phyloP scores from a whole-genome alignment of 2,888 invertebrate species.

The Sesamia inferens region DNA sequence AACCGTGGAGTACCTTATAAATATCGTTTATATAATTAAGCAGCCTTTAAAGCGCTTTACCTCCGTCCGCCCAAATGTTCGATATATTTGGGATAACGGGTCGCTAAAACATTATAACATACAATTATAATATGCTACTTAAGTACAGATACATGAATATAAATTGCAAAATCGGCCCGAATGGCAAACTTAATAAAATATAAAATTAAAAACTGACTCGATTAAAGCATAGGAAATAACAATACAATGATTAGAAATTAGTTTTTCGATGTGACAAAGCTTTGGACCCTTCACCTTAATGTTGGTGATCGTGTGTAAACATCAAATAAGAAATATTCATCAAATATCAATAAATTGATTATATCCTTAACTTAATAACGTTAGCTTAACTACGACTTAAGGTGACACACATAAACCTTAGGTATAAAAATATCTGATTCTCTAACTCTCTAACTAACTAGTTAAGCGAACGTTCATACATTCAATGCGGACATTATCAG shows the following conservation, averaged over 20 bases:
- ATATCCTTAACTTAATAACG: slow-evolving; percentile 38
- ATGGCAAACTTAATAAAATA: slow-evolving; percentile 52
- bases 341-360: slow-evolving; percentile 50
- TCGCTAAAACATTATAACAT: slow-evolving; percentile 72
- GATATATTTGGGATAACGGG: slow-evolving; percentile 77
- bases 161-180: slow-evolving; percentile 57
- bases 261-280: slow-evolving; percentile 50
- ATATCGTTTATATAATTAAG: slow-evolving; percentile 69
- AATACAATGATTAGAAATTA: slow-evolving; percentile 53
- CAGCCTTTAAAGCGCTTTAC: slow-evolving; percentile 71
- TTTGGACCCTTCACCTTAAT: slow-evolving; percentile 61
- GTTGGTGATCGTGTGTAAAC: slow-evolving; percentile 47
- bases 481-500: slow-evolving; percentile 52
- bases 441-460: slow-evolving; percentile 28
- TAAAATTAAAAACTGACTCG: slow-evolving; percentile 62
- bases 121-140: slow-evolving; percentile 57
- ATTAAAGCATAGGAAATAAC: slow-evolving; percentile 55
- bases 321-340: slow-evolving; percentile 48
- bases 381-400: slow-evolving; percentile 48
- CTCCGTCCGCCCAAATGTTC: slow-evolving; percentile 80
- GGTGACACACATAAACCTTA: slow-evolving; percentile 15
- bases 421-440: slow-evolving; percentile 25
- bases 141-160: slow-evolving; percentile 59
- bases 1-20: slow-evolving; percentile 47
- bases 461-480: slow-evolving; percentile 59